Conservation (phyloP, 2,888 invertebrate genomes). For the Hyposoter dolosus region DNA sequence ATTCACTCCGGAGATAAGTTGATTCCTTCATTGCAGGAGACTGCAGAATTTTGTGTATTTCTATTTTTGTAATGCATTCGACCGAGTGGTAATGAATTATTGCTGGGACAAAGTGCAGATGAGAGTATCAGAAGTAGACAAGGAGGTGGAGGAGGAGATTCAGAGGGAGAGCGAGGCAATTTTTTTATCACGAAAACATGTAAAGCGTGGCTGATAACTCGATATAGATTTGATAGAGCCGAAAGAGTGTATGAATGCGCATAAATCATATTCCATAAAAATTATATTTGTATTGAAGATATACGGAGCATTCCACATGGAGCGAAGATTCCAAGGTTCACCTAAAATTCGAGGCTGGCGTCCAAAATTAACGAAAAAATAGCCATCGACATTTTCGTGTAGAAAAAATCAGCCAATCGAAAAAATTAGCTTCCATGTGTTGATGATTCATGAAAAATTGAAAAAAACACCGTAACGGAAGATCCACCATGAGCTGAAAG, state of each 20-base stretch:
- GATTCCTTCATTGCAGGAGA: slow-evolving; percentile 18
- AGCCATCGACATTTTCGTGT: neutral
- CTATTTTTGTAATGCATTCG: slow-evolving; percentile 3
- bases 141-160: neutral
- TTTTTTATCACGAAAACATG: slow-evolving; percentile 27
- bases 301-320: neutral
- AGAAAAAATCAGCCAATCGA: neutral
- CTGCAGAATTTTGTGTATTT: slow-evolving; percentile 13
- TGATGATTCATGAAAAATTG: neutral
- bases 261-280: neutral
- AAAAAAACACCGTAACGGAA: neutral
- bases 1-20: slow-evolving; percentile 27
- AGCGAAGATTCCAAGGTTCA: neutral
- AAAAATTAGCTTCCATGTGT: neutral
- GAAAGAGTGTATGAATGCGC: neutral
- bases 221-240: slow-evolving; percentile 39
- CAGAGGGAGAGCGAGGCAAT: neutral
- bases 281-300: neutral
- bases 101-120: slow-evolving; percentile 21
- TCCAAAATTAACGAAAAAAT: neutral
- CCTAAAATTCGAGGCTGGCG: neutral
- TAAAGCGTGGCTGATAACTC: slow-evolving; percentile 32
- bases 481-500: neutral
- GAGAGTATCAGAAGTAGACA: neutral
- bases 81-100: slow-evolving; percentile 37